These are phyloP conservation scores for Origma solitaria DNA, from an alignment of 2,113 vertebrate genomes.

Conservation along the genomic window DNA sequence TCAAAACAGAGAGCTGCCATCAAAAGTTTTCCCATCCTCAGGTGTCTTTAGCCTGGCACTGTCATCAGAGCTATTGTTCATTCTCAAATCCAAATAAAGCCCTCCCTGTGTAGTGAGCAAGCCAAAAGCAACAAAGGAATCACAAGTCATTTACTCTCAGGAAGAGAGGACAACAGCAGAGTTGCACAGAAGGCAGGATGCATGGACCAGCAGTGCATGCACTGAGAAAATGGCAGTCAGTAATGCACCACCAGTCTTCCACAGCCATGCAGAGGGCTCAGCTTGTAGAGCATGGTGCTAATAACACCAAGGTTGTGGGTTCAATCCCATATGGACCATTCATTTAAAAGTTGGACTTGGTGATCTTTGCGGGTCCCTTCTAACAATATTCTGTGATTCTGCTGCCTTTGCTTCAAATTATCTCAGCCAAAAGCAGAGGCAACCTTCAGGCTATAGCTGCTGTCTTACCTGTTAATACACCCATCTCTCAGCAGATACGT, in stretches of 20 bases:
- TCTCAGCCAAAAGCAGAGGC: not conserved
- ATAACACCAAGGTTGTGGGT: not conserved
- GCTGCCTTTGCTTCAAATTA: not conserved
- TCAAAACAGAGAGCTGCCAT: not conserved
- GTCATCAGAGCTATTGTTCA: not conserved
- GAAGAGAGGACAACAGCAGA: not conserved
- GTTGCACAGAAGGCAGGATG: not conserved
- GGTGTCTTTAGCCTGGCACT: not conserved
- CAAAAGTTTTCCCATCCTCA: not conserved
- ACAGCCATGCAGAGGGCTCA: not conserved
- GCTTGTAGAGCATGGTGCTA: not conserved
- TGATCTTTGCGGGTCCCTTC: not conserved
- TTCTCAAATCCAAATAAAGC: not conserved
- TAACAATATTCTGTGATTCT: not conserved
- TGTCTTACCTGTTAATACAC: not conserved
- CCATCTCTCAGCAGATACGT: not conserved
- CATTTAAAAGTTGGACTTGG: rapidly evolving
- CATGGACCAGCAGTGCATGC: not conserved
- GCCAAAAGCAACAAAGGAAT: not conserved
- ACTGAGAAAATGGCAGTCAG: not conserved
- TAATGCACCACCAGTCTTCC: not conserved
- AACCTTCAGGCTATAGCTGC: not conserved
- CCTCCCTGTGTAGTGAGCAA: not conserved
- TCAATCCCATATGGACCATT: not conserved
- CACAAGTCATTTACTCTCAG: not conserved